Base-by-base conservation (phyloP, 2,797 vertebrate genomes). In the Anabacerthia variegaticeps region DNA sequence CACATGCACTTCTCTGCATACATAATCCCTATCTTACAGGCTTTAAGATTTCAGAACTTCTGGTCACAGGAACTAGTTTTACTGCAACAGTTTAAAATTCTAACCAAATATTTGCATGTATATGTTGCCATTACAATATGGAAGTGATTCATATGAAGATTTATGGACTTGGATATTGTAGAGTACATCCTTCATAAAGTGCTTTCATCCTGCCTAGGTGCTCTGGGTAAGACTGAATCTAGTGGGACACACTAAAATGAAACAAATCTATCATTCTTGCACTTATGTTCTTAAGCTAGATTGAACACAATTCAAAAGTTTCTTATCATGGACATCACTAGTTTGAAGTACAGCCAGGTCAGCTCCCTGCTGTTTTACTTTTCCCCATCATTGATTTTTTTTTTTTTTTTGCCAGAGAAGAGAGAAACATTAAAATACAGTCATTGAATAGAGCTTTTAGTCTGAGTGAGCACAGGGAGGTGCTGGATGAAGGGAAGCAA, bases 131-230 rank as follows among this genome's bases (percentile, higher is more conserved):
- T 34, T 75, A 10, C 9, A 89, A 32, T 67, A 82, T 58, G n/a
- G 51, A 79, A 96, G 20, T 44, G 49, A 85, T 90, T 87, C 97
- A 89, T 80, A 88, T 46, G 54, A 63, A 65, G 23, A 46, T 79
- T 87, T 66, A 81, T 3, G 4, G 21, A 75, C 55, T 89, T 88
- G 66, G 12, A 44, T 71, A 55, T 49, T 76, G 23, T 17, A 71
- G 65, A 20, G 26, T 82, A 13, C 26, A 76, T 55, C 65, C 75
- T 92, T 46, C 10, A 34, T 48, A 83, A 76, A 44, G n/a, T 52
- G 41, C 7, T 94, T 95, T 89, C 55, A 72, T 88, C 32, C 75
- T 85, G 24, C 54, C 37, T 88, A 58, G 91, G n/a, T 48, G 54
- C 69, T 76, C 46, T 5, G 17, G 67, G 52, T 48, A 62, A 87